These are phyloP conservation scores for Passerculus sandwichensis DNA, from an alignment of 2,797 vertebrate species.

Conservation along the genomic window DNA sequence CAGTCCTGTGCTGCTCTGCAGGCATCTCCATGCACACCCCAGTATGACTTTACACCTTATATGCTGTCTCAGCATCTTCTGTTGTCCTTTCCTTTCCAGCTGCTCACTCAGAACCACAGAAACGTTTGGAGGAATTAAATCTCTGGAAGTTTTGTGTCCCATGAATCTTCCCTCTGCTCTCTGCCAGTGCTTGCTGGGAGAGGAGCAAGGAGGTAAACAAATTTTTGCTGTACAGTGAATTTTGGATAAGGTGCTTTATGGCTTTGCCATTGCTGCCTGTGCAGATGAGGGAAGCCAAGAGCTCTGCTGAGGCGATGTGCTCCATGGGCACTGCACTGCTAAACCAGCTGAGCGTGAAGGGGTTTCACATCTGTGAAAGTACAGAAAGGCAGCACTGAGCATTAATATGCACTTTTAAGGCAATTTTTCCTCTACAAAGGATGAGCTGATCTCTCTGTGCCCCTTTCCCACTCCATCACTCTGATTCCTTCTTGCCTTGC, in stretches of 20 bases:
- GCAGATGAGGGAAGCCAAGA: not conserved
- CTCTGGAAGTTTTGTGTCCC: not conserved
- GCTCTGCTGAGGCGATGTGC: not conserved
- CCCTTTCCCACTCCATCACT: not conserved
- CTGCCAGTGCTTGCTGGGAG: not conserved
- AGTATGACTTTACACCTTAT: not conserved
- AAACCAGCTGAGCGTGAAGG: not conserved
- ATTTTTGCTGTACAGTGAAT: not conserved
- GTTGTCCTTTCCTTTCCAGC: not conserved
- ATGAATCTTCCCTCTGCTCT: not conserved
- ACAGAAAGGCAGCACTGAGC: not conserved
- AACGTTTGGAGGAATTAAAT: not conserved
- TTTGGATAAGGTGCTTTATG: not conserved
- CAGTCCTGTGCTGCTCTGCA: not conserved
- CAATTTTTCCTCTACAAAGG: not conserved
- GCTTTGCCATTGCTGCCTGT: not conserved
- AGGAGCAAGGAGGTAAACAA: not conserved
- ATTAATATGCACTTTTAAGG: not conserved
- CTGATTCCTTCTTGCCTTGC: not conserved
- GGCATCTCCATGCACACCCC: not conserved
- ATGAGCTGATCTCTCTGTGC: not conserved
- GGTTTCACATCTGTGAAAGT: not conserved
- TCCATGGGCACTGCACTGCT: not conserved
- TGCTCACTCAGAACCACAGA: not conserved
- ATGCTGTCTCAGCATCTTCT: not conserved